phyloP scores from a whole-genome alignment of 2,113 vertebrate species.

The Daphoenositta chrysoptera region DNA sequence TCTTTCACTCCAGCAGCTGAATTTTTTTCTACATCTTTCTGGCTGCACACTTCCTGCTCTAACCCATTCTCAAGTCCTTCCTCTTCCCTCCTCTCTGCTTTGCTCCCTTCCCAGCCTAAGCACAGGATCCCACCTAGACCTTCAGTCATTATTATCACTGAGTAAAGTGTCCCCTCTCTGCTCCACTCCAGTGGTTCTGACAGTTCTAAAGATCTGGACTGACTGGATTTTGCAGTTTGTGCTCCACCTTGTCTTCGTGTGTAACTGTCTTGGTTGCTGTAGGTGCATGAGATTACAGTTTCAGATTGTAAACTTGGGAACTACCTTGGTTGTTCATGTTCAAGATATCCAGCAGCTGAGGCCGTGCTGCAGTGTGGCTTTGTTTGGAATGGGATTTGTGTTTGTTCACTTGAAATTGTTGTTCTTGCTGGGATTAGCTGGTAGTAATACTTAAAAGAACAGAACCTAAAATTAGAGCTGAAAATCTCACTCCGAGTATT shows the following conservation, averaged over 20 bases:
- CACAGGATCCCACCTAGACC: neutral
- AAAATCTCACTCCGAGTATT: neutral
- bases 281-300: neutral
- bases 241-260: neutral
- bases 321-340: neutral
- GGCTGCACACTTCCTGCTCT: neutral
- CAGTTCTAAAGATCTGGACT: neutral
- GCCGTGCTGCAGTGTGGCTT: neutral
- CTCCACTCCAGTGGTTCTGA: neutral
- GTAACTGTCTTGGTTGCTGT: neutral
- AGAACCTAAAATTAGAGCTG: neutral
- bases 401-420: neutral
- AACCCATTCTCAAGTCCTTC: neutral
- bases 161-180: neutral
- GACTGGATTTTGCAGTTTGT: neutral
- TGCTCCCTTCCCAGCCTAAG: neutral
- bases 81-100: neutral
- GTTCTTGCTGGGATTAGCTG: neutral
- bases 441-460: neutral
- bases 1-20: neutral
- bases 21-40: rapidly evolving
- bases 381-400: neutral
- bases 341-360: neutral
- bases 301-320: neutral
- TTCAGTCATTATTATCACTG: neutral